Conservation (phyloP, 37 sponge, comb jelly and placozoan genomes). For the Crambe crambe region DNA sequence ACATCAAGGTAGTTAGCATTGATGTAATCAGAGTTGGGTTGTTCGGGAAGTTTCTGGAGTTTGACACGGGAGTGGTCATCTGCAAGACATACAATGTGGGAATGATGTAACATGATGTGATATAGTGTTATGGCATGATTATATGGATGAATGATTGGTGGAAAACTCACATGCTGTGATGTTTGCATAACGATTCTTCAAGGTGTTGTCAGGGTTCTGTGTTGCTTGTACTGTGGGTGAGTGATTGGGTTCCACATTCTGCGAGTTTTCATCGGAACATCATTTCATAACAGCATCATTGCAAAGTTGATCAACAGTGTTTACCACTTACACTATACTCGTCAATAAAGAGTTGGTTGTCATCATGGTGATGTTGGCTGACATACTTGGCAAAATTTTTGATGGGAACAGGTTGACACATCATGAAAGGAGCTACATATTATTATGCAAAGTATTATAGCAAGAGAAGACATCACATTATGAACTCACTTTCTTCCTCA, state of each 20-base stretch:
- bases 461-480: conserved; percentile 20
- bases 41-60: conserved; percentile 45
- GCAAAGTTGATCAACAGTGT: not conserved
- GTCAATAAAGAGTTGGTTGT: conserved; percentile 78
- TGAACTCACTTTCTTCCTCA: conserved; percentile 9
- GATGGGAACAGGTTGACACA: conserved; percentile 55
- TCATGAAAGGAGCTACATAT: not conserved
- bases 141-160: conserved; percentile 32
- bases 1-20: conserved; percentile 94
- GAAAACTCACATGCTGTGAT: conserved; percentile 64
- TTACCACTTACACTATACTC: conserved; percentile 60
- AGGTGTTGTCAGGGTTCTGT: conserved; percentile 37
- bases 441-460: no score
- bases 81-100: conserved; percentile 31
- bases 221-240: conserved; percentile 56
- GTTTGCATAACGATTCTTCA: conserved; percentile 88
- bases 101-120: conserved; percentile 45
- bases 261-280: not conserved
- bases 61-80: conserved; percentile 92
- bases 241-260: conserved; percentile 63
- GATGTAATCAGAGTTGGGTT: conserved; percentile 84
- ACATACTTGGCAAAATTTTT: conserved; percentile 68
- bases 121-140: no score
- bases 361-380: conserved; percentile 68
- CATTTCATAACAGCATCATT: not conserved